phyloP scores from a whole-genome alignment of 2,797 vertebrate genomes.

The Labeo calbasu region DNA sequence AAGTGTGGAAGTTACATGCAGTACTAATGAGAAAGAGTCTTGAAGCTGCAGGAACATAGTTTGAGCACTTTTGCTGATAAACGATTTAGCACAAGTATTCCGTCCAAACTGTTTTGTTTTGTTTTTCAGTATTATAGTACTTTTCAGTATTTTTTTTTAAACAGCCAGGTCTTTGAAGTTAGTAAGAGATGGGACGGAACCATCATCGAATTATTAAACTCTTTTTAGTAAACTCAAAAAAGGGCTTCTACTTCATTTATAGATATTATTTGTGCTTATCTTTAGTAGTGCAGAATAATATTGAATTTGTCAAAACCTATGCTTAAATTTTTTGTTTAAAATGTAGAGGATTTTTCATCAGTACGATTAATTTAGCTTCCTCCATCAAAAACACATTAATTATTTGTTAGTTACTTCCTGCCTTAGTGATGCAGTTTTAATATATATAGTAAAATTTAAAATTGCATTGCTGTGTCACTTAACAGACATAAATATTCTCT shows the following conservation, averaged over 20 bases:
- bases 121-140: neutral
- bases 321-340: neutral
- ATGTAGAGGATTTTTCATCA: neutral
- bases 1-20: constrained; percentile 4
- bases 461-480: neutral
- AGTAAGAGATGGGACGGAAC: neutral
- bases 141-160: neutral
- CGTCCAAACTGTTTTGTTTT: neutral
- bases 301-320: neutral
- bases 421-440: neutral
- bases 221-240: neutral
- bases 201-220: neutral
- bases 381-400: neutral
- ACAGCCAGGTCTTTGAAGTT: neutral
- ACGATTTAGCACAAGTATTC: neutral
- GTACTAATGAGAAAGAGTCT: neutral
- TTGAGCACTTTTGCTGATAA: neutral
- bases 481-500: neutral
- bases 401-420: neutral
- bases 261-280: neutral
- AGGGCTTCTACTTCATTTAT: neutral
- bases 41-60: neutral
- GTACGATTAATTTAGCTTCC: neutral
- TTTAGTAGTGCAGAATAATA: neutral
- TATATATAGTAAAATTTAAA: neutral